A percentile compares a stretch with the other conserved stretches of the same genome.
Evolutionary conservation across 2,113 vertebrate genomes (phyloP).

Genomic region (Anarhynchus alexandrinus): DNA sequence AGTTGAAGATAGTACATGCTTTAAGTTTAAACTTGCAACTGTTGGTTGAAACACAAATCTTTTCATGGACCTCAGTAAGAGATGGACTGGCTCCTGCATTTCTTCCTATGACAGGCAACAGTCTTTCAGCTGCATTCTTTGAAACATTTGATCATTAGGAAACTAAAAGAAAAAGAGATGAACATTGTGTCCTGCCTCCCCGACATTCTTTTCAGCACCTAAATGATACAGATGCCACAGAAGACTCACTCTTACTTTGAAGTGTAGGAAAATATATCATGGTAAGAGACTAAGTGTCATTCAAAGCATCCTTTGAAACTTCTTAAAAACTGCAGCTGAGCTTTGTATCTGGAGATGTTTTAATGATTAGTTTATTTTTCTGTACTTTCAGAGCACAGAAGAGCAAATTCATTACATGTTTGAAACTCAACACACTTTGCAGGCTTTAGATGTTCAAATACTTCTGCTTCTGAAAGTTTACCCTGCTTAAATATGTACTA

Average conservation of each 20-base stretch:
- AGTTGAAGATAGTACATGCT: not conserved
- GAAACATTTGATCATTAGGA: not conserved
- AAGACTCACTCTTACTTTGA: conserved; percentile 22
- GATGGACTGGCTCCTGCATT: not conserved
- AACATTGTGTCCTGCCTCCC: conserved; percentile 14
- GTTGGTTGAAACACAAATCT: not conserved
- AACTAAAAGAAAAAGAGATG: not conserved
- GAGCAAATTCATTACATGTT: not conserved
- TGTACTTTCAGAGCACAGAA: not conserved
- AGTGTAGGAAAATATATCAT: not conserved
- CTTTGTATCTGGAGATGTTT: conserved; percentile 4
- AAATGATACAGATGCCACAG: not conserved
- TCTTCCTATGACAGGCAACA: not conserved
- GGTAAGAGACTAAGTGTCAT: conserved; percentile 22
- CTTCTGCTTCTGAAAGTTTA: not conserved
- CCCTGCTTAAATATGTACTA: not conserved
- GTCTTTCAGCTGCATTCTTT: not conserved
- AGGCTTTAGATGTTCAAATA: not conserved
- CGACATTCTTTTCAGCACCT: not conserved
- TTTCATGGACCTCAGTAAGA: not conserved
- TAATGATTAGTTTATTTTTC: conserved; percentile 21
- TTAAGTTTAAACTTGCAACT: not conserved
- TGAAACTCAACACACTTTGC: not conserved
- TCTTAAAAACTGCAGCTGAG: conserved; percentile 5
- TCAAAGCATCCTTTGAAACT: conserved; percentile 45